phyloP scores from a whole-genome alignment of 2,797 vertebrate genomes.

The Okamejei kenojei region DNA sequence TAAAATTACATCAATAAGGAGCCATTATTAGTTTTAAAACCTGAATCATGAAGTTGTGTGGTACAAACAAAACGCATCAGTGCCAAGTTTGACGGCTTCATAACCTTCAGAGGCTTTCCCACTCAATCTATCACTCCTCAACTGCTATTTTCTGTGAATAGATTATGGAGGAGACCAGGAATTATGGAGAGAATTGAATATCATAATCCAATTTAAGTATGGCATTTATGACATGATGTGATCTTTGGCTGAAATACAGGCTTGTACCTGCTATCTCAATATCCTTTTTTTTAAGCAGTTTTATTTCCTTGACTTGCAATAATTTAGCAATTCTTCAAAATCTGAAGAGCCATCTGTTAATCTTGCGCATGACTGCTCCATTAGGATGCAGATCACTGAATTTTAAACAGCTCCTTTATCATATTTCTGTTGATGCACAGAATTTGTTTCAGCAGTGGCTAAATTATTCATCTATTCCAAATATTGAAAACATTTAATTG shows the following conservation, averaged over 20 bases:
- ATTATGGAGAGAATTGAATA: not conserved
- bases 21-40: not conserved
- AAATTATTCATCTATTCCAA: not conserved
- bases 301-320: slow-evolving; percentile 1
- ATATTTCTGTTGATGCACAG: not conserved
- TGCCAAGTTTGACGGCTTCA: not conserved
- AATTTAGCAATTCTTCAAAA: slow-evolving; percentile 22
- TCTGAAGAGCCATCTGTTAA: not conserved
- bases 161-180: not conserved
- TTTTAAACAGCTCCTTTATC: slow-evolving; percentile 19
- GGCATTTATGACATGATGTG: not conserved
- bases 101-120: not conserved
- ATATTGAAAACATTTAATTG: slow-evolving; percentile 18
- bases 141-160: not conserved
- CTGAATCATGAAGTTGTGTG: not conserved
- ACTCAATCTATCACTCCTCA: not conserved
- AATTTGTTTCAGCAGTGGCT: not conserved
- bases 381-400: slow-evolving; percentile 14
- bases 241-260: not conserved
- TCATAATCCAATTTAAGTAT: not conserved
- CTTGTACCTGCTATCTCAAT: not conserved
- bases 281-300: not conserved
- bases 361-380: not conserved
- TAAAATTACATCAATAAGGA: not conserved
- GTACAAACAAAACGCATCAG: not conserved